Base-by-base conservation (phyloP, 2,113 vertebrate species). In the Corvus hawaiiensis region DNA sequence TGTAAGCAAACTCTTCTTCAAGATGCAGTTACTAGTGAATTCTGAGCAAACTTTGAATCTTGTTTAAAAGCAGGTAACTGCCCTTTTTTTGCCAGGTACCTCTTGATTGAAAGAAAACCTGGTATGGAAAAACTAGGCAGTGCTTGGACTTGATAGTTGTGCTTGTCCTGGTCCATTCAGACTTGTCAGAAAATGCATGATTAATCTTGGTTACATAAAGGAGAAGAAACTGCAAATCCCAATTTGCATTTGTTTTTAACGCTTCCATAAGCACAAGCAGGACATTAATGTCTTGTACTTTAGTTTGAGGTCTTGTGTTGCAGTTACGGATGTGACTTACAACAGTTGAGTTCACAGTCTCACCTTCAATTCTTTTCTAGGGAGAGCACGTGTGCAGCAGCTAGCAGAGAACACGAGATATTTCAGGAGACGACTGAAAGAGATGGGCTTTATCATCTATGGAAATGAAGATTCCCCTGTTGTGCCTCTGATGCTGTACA, bases 361-460 rank as follows among this genome's bases (percentile, higher is more conserved):
- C 66, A 54, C 28, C n/a, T 75, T 78, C 13, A 62, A 20, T 43
- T 76, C 54, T 94, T 79, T 74, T 96, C 37, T 93, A 99, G 99
- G 99, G 89, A 98, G 97, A 52, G 97, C 98, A 8, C 98, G 99
- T 68, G 96, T 99, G 81, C 97, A 98, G 48, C 99, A 99, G 97
- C 98, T 99, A 68, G 98, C 99, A 15, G 98, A 99, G 79, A 99
- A 99, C 96, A 99, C 98, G 0, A 98, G 94, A 37, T 99, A 99
- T 91, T 99, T 99, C 97, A 98, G 99, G 89, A 98, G 98, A 78
- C 98, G 98, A 90, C 98, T 99, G 85, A 97, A 98, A 14, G 98
- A 99, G 59, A 98, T 99, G 98, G 99, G 99, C 81, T 99, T 99
- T 96, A 99, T 99, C 93, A 99, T 99, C 97, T 99, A 99, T 41